Percentiles rank a stretch among this genome's conserved stretches.
These are phyloP conservation scores for Seriola quinqueradiata DNA, from an alignment of 2,113 vertebrate genomes.

Conservation along the genomic window DNA sequence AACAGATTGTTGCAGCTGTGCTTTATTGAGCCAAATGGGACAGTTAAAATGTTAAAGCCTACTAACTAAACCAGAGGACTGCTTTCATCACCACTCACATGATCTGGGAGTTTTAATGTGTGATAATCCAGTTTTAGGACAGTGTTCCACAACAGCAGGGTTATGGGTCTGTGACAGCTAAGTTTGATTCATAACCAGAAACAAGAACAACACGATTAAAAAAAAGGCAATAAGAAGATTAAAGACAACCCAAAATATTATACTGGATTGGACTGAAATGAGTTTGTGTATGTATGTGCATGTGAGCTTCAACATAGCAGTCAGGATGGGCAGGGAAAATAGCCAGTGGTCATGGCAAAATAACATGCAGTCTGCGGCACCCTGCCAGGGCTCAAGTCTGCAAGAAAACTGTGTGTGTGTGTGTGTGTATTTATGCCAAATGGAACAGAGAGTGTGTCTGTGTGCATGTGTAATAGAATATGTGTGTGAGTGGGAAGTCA, in stretches of 20 bases:
- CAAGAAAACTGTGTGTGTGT: constrained; percentile 18
- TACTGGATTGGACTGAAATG: not conserved
- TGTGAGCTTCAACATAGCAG: constrained; percentile 38
- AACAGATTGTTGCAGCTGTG: constrained; percentile 17
- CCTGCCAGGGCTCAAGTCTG: constrained; percentile 42
- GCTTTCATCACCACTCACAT: not conserved
- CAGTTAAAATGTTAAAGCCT: not conserved
- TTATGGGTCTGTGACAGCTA: not conserved
- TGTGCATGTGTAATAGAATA: constrained; percentile 23
- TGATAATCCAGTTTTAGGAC: not conserved
- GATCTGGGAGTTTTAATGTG: not conserved
- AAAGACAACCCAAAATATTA: not conserved
- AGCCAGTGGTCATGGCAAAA: constrained; percentile 57
- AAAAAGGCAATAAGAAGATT: not conserved
- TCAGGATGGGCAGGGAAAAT: constrained; percentile 31
- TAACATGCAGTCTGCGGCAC: constrained; percentile 52
- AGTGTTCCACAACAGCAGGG: not conserved
- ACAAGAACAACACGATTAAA: no score
- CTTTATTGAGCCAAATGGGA: not conserved
- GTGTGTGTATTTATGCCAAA: not conserved
- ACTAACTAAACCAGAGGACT: not conserved
- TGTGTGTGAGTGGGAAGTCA: constrained; percentile 62
- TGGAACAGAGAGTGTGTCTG: constrained; percentile 48
- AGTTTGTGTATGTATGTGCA: not conserved
- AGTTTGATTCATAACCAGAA: not conserved